Evolutionary conservation across 2,888 invertebrate genomes (phyloP).

Genomic region (Hedya salicella): DNA sequence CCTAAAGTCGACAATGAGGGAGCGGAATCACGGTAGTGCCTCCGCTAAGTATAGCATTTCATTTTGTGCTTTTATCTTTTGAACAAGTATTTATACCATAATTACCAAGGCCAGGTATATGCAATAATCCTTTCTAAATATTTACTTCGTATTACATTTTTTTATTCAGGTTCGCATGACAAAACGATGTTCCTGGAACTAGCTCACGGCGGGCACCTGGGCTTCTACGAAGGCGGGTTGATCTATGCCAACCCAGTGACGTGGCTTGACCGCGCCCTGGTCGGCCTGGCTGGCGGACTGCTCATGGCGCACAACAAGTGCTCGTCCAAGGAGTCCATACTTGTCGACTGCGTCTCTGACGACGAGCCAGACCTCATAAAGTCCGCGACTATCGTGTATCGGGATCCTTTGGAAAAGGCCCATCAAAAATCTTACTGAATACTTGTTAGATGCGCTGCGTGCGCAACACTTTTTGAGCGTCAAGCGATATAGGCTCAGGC

Average conservation of each 20-base stretch:
- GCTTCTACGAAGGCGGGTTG: conserved; percentile 96
- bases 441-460: background rate
- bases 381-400: conserved; percentile 74
- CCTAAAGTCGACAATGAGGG: too few relatives aligned
- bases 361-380: conserved; percentile 77
- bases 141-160: too few relatives aligned
- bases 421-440: conserved; percentile 25
- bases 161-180: conserved; percentile 87
- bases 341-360: conserved; percentile 50
- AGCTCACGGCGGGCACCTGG: conserved; percentile 97
- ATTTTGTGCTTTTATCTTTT: too few relatives aligned
- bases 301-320: conserved; percentile 85
- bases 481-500: background rate
- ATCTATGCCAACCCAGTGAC: conserved; percentile 95
- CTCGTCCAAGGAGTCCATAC: conserved; percentile 56
- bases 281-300: conserved; percentile 91
- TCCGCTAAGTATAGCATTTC: too few relatives aligned
- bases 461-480: conserved; percentile 9
- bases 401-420: conserved; percentile 71
- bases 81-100: too few relatives aligned
- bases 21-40: too few relatives aligned
- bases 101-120: too few relatives aligned
- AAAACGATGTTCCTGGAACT: conserved; percentile 91
- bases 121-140: too few relatives aligned
- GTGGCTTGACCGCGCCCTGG: conserved; percentile 96